Evolutionary conservation across 2,888 invertebrate genomes (phyloP), one percentile per base, ranked within the genome.

Genomic region (Globia sparganii): DNA sequence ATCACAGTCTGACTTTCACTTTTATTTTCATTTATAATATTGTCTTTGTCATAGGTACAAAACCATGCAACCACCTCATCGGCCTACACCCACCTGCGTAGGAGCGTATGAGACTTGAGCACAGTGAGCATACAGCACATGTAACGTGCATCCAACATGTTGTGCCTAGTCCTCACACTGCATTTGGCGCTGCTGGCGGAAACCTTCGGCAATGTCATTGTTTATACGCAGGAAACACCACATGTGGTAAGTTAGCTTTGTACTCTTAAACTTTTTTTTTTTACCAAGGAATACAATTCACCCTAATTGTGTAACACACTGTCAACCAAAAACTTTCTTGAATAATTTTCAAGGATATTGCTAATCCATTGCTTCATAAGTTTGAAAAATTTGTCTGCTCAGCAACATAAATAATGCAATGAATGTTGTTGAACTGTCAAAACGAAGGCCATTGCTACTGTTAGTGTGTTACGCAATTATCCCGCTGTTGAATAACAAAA

Each of bases 221-320:
- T 95, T 21, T 95, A 92, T 87, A 92, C 92, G 2, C 89, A 91
- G 80, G 89, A 89, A 6, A 86, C 86, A 31, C 95, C 95, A 40
- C 94, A 95, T 80, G 75, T 90, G 78, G 96, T 95, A 77, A 94
- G 94, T 74, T 9, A 13, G 1, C 40, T 43, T 69, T n/a, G 6
- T 43, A 58, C 13, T 34, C 11, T 67, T 25, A 18, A 13, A 2
- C 34, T 46, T 70, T 40, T 28, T 70, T 40, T 28, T 28, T 37
- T 28, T 11, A 40, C 11, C 13, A 18, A 40, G 2, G 3, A 9
- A 4, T 31, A 0, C 0, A n/a, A 37, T 37, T 37, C 6, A 25
- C 43, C 43, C 15, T 43, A 5, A 15, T 43, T 43, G 43, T 0
- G 13, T 43, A 43, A 43, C 43, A 43, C 43, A 43, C 43, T 43